phyloP scores from a whole-genome alignment of 2,888 invertebrate genomes.

The Unio delphinus region DNA sequence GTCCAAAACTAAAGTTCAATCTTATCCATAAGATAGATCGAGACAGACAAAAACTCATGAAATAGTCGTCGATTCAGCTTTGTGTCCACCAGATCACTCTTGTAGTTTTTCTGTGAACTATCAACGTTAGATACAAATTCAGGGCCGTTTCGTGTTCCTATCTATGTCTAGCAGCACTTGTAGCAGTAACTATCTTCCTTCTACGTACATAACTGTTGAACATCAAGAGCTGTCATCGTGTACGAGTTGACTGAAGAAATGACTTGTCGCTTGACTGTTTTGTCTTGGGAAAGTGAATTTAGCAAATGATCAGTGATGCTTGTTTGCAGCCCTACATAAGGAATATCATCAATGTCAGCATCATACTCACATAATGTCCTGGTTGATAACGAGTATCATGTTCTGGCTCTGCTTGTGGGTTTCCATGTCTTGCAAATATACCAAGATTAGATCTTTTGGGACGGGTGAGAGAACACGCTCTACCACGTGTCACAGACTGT shows the following conservation, averaged over 20 bases:
- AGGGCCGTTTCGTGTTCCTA: conserved; percentile 10
- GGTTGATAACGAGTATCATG: not conserved
- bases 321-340: conserved; percentile 4
- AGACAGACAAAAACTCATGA: too few species aligned
- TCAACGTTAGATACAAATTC: conserved; percentile 7
- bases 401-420: conserved; percentile 36
- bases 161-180: not conserved
- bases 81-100: too few species aligned
- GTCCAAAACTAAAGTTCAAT: too few species aligned
- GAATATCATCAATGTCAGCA: conserved; percentile 6
- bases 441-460: conserved; percentile 6
- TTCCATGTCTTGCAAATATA: conserved; percentile 7
- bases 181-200: conserved; percentile 1
- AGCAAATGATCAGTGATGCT: conserved; percentile 2
- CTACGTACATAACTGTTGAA: conserved; percentile 12
- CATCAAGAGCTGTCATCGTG: conserved; percentile 9
- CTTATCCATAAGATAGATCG: too few species aligned
- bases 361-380: conserved; percentile 4
- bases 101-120: too few species aligned
- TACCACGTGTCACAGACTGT: not conserved
- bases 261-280: not conserved
- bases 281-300: conserved; percentile 5
- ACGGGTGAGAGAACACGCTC: too few species aligned
- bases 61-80: too few species aligned
- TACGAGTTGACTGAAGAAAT: conserved; percentile 9